Percentiles rank a stretch among this genome's conserved stretches.
Evolutionary conservation across 2,888 invertebrate genomes (phyloP).

Genomic region (Aphidius colemani): DNA sequence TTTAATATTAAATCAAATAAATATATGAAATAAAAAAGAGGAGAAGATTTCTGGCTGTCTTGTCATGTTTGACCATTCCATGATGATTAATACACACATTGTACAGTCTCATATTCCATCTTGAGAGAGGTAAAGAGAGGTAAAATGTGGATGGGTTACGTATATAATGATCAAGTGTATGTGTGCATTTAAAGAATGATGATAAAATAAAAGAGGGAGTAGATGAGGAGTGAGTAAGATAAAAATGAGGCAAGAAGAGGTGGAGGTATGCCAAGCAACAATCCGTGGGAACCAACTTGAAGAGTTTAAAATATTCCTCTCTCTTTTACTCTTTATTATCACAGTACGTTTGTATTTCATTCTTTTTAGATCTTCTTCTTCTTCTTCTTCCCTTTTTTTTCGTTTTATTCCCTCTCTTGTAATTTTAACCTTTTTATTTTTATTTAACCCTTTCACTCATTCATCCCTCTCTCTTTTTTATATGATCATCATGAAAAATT

Average conservation of each 20-base stretch:
- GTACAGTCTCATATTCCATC: constrained; percentile 1
- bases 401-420: constrained; percentile 23
- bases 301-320: constrained; percentile 38
- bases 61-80: constrained; percentile 27
- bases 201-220: constrained; percentile 28
- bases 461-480: constrained; percentile 28
- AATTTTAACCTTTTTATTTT: constrained; percentile 16
- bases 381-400: constrained; percentile 32
- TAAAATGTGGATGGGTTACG: constrained; percentile 2
- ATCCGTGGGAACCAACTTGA: constrained; percentile 57
- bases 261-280: constrained; percentile 52
- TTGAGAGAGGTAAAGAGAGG: constrained; percentile 7
- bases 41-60: constrained; percentile 3
- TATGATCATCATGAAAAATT: constrained; percentile 16
- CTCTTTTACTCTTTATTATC: constrained; percentile 33
- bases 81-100: constrained; percentile 41
- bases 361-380: constrained; percentile 27
- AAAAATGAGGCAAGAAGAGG: constrained; percentile 40
- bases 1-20: background rate
- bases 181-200: constrained; percentile 16
- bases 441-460: constrained; percentile 24
- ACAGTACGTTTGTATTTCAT: constrained; percentile 31
- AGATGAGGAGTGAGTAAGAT: constrained; percentile 34
- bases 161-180: constrained; percentile 13
- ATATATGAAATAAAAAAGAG: too few species aligned